Percentiles rank a stretch among this genome's conserved stretches.
Conservation (phyloP, 1,140 invertebrate genomes). For the Cephus cinctus region DNA sequence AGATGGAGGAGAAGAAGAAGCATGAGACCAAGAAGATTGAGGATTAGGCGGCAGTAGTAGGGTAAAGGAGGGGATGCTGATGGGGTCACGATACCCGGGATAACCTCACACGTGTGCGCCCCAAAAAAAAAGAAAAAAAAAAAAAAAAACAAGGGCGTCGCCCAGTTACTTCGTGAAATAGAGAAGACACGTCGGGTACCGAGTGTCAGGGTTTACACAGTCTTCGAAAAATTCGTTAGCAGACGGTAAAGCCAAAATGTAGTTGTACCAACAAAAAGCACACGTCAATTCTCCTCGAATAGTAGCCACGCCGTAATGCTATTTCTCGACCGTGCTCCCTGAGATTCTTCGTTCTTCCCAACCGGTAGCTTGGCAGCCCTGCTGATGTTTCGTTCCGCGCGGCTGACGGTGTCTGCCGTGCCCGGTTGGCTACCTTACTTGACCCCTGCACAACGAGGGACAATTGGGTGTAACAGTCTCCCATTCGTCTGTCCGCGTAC, state of each 20-base stretch:
- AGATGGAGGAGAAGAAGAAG: constrained; percentile 2
- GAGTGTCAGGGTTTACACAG: background rate
- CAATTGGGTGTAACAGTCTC: constrained; percentile 57
- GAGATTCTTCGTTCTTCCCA: no score
- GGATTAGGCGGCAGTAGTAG: constrained; percentile 16
- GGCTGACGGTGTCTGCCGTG: constrained; percentile 35
- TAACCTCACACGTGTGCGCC: constrained; percentile 45
- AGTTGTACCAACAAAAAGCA: background rate
- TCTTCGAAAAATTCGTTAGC: no score
- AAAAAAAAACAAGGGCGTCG: constrained; percentile 13
- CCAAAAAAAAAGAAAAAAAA: constrained; percentile 29
- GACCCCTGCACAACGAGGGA: constrained; percentile 54
- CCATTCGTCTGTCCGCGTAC: constrained; percentile 41
- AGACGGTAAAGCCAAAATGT: background rate
- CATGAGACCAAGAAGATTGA: constrained; percentile 24
- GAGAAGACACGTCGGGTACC: background rate
- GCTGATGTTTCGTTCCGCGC: background rate
- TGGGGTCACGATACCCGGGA: constrained; percentile 38
- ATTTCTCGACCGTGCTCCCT: no score
- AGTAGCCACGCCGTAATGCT: no score
- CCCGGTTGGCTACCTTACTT: constrained; percentile 50
- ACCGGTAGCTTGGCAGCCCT: no score
- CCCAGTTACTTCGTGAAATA: no score
- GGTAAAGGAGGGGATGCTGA: constrained; percentile 26
- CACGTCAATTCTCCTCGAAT: background rate